These are phyloP conservation scores for Dicrostonyx torquatus DNA, from an alignment of 2,797 vertebrate species.

Conservation along the genomic window DNA sequence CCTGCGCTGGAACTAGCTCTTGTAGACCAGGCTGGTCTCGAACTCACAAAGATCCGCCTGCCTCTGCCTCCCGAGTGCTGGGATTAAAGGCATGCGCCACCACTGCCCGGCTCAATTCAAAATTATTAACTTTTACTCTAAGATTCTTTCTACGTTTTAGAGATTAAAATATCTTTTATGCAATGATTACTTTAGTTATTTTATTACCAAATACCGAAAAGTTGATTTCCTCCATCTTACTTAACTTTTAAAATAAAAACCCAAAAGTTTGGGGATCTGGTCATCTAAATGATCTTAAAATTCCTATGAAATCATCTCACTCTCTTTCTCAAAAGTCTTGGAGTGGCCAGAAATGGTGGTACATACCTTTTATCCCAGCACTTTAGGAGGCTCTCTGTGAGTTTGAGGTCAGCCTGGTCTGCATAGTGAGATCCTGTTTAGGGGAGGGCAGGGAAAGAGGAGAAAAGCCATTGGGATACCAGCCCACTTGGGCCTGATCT, in stretches of 20 bases:
- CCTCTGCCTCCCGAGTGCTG: no score
- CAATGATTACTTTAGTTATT: conserved; percentile 7
- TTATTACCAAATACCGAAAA: conserved; percentile 61
- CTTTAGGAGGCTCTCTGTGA: background rate
- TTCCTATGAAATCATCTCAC: background rate
- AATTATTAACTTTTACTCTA: conserved; percentile 49
- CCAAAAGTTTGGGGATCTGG: conserved; percentile 18
- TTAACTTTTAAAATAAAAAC: conserved; percentile 48
- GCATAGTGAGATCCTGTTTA: background rate
- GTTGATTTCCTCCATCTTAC: background rate
- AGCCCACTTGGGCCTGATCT: no score
- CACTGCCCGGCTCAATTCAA: conserved; percentile 7
- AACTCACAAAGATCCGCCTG: no score
- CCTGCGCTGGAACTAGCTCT: no score
- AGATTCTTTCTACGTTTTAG: conserved; percentile 47
- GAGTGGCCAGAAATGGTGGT: background rate
- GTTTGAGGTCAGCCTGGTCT: background rate
- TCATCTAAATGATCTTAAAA: conserved; percentile 41
- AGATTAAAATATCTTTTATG: conserved; percentile 42
- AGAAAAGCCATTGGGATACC: background rate
- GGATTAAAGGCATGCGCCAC: no score
- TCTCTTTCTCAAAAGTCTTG: conserved; percentile 24
- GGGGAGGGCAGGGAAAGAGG: background rate
- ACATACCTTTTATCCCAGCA: background rate
- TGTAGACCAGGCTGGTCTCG: no score